Evolutionary conservation across 2,113 vertebrate genomes (phyloP).

Genomic region (Cinclus cinclus): DNA sequence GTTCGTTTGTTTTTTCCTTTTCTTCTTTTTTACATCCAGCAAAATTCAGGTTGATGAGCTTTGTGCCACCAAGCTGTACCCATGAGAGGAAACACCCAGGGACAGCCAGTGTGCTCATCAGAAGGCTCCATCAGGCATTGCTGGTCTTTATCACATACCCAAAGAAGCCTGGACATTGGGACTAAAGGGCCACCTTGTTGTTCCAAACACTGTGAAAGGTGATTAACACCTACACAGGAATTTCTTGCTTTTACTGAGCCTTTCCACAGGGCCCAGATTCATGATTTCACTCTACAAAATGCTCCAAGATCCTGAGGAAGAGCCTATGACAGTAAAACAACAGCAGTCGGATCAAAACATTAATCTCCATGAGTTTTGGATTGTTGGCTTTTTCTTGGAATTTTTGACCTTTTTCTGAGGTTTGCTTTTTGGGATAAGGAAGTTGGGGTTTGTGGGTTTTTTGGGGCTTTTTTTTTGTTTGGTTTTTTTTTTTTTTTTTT

Average conservation of each 20-base stretch:
- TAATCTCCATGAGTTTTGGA: background rate
- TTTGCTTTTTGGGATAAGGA: background rate
- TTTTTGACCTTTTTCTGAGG: background rate
- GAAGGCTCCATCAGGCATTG: background rate
- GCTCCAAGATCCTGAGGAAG: background rate
- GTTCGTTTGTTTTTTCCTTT: background rate
- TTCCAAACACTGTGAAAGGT: background rate
- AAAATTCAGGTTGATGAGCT: background rate
- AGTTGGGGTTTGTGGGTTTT: background rate
- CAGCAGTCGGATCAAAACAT: background rate
- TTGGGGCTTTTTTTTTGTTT: background rate
- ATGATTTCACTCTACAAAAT: background rate
- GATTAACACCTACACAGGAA: background rate
- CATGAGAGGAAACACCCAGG: background rate
- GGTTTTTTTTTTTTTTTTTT: background rate
- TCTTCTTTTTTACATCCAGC: background rate
- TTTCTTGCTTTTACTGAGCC: background rate
- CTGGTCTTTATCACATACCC: background rate
- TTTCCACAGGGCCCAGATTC: background rate
- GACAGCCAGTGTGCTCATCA: background rate
- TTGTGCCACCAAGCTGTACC: background rate
- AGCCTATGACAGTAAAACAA: background rate
- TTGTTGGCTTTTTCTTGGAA: no score
- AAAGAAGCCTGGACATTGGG: background rate
- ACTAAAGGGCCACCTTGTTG: rapidly evolving